A percentile compares a stretch with the other conserved stretches of the same genome.
These are phyloP conservation scores for Parazoanthus atlanticus DNA, from an alignment of 92 coral and sea anemone genomes.

Conservation along the genomic window DNA sequence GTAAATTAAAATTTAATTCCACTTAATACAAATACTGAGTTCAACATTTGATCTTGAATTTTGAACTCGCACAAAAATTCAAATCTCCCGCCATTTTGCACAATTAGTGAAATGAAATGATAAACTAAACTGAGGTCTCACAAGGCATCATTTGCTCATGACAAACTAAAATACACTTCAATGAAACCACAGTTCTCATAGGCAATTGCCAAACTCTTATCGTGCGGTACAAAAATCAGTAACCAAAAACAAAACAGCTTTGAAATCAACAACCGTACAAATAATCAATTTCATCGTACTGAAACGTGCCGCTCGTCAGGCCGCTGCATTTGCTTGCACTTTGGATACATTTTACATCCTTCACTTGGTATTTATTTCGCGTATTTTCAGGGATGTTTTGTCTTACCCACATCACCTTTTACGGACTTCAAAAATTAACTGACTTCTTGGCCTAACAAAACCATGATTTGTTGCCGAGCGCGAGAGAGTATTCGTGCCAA, in stretches of 20 bases:
- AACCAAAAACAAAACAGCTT: background rate
- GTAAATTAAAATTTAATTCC: background rate
- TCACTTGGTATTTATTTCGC: constrained; percentile 29
- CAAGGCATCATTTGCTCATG: background rate
- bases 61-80: background rate
- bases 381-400: constrained; percentile 1
- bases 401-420: constrained; percentile 5
- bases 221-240: background rate
- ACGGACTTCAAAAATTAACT: constrained; percentile 1
- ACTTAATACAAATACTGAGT: background rate
- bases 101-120: constrained; percentile 4
- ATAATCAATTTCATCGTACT: background rate
- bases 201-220: background rate
- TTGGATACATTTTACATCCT: constrained; percentile 16
- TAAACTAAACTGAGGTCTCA: background rate
- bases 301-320: background rate
- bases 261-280: background rate
- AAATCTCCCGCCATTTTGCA: background rate
- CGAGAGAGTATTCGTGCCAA: constrained; percentile 23
- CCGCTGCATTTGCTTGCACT: constrained; percentile 19
- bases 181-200: background rate
- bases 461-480: constrained; percentile 24
- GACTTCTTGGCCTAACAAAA: constrained; percentile 12
- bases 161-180: background rate
- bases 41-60: background rate